Conservation (phyloP, 2,888 invertebrate species). For the Notocelia uddmanniana region DNA sequence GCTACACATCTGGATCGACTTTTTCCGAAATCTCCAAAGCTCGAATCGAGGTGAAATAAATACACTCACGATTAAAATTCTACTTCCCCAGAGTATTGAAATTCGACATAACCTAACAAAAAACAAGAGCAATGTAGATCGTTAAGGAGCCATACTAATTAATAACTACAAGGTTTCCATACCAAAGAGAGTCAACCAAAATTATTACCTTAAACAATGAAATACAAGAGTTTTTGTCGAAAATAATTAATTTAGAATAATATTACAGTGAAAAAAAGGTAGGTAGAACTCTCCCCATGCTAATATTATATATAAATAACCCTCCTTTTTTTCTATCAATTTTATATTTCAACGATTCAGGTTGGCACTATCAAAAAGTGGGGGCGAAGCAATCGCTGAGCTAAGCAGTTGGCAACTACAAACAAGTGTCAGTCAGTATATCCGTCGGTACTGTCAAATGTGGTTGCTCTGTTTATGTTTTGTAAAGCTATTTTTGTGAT, state of each 20-base stretch:
- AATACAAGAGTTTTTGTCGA: neutral
- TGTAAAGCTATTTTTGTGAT: constrained; percentile 83
- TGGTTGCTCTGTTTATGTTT: constrained; percentile 85
- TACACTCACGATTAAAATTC: neutral
- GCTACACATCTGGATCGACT: neutral
- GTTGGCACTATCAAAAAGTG: constrained; percentile 56
- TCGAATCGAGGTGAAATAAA: neutral
- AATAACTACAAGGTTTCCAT: too few relatives aligned
- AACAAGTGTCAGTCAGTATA: constrained; percentile 74
- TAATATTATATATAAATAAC: neutral
- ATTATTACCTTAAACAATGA: too few relatives aligned
- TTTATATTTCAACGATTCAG: constrained; percentile 36
- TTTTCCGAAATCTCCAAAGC: neutral
- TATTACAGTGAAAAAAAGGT: neutral
- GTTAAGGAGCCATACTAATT: too few relatives aligned
- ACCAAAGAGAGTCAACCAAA: too few relatives aligned
- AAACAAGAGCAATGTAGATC: too few relatives aligned
- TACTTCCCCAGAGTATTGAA: too few relatives aligned
- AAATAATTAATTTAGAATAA: too few relatives aligned
- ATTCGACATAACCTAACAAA: too few relatives aligned
- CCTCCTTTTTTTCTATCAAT: too few relatives aligned
- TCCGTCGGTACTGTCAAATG: constrained; percentile 81
- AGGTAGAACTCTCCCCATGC: neutral
- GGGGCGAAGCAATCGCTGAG: constrained; percentile 64
- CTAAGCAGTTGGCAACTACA: constrained; percentile 73